phyloP scores from a whole-genome alignment of 2,113 vertebrate genomes.

The Barnardius zonarius region DNA sequence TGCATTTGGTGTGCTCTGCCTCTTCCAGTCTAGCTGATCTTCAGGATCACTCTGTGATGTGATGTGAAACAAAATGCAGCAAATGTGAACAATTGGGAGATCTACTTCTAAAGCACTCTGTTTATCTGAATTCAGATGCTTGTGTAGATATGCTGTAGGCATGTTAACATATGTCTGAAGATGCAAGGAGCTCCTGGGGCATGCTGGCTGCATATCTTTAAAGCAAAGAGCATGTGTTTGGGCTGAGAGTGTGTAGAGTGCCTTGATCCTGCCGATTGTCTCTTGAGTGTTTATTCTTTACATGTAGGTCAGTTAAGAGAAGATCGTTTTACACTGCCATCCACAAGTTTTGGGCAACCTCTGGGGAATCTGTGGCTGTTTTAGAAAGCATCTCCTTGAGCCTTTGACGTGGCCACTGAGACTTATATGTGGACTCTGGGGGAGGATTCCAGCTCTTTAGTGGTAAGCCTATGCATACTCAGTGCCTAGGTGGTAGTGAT shows the following conservation, averaged over 20 bases:
- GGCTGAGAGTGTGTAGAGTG: neutral
- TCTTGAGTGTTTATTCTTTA: neutral
- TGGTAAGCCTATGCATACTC: neutral
- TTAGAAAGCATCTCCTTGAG: neutral
- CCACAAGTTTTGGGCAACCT: neutral
- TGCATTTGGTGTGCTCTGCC: neutral
- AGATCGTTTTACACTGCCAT: neutral
- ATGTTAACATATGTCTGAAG: neutral
- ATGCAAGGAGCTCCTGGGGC: neutral
- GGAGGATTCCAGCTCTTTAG: neutral
- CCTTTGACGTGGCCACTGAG: neutral
- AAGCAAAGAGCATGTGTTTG: neutral
- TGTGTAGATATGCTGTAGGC: neutral
- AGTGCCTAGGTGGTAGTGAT: neutral
- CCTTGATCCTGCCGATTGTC: neutral
- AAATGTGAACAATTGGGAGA: neutral
- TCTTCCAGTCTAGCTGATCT: neutral
- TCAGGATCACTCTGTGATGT: neutral
- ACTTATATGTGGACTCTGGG: neutral
- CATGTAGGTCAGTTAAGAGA: neutral
- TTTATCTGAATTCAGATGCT: neutral
- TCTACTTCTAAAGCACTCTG: neutral
- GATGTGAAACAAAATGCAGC: neutral
- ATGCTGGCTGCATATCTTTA: neutral
- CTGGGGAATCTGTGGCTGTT: neutral